Evolutionary conservation across 2,888 invertebrate genomes (phyloP), one percentile per base, ranked within the genome.

Genomic region (Caenorhabditis sp.): DNA sequence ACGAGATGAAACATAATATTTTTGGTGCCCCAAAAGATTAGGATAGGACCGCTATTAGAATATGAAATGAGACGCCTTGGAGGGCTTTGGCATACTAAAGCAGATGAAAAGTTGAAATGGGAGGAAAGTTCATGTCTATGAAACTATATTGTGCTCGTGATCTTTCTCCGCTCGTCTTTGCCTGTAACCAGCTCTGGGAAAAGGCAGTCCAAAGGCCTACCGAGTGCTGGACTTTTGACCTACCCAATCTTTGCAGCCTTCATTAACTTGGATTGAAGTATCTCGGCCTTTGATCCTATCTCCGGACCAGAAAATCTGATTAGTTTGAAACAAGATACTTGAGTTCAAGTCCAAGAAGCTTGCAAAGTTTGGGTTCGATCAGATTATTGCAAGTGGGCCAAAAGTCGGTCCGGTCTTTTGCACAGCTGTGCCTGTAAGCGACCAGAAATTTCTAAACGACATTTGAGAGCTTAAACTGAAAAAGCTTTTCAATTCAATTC

Each of bases 31-130:
- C 26, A 22, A 53, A 7, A 65, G 55, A 65, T 66, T 66, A 56
- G 66, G 56, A 48, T 50, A 56, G 56, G 48, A 66, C 32, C 48
- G 30, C 39, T 55, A 65, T 39, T 55, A 41, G 56, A 66, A 66
- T 66, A 50, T 56, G 55, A 41, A 66, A 66, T 56, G 56, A 66
- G 66, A 56, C n/a, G 37, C 20, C 17, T 43, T 39, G 35, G 52
- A 50, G 32, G 32, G 52, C 45, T 46, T 46, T 13, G 22, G 39
- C 15, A 55, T 65, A 53, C 26, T n/a, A n/a, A 48, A 48, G n/a
- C 55, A 37, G 17, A 37, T 20, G 41, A 32, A 52, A 43, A 37
- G 24, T 56, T 26, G 45, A 59, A 46, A 46, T 32, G 24, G n/a
- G 20, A 7, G 35, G 17, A 20, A 30, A 30, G 48, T 30, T 2